Evolutionary conservation across 2,797 vertebrate species (phyloP).

Genomic region (Sebastes nivosus): DNA sequence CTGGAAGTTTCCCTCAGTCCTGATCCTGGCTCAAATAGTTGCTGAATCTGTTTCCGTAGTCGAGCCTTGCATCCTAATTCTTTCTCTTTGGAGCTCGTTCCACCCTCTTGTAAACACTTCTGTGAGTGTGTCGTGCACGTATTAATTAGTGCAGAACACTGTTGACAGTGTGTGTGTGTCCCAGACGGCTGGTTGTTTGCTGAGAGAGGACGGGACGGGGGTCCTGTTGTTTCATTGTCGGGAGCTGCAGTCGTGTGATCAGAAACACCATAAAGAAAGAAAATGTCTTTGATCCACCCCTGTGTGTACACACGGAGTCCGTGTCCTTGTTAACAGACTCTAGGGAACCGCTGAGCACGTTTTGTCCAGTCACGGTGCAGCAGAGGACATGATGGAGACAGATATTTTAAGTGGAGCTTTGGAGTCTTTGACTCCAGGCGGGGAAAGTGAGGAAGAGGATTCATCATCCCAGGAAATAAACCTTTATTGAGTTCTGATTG

Average conservation of each 20-base stretch:
- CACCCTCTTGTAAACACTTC: conserved; percentile 3
- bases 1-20: no score
- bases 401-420: neutral
- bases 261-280: neutral
- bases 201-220: neutral
- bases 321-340: neutral
- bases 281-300: conserved; percentile 11
- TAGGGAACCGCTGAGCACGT: neutral
- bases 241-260: neutral
- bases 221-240: neutral
- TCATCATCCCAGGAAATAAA: neutral
- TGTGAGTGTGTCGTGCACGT: neutral
- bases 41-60: neutral
- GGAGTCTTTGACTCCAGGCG: neutral
- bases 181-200: neutral
- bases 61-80: neutral
- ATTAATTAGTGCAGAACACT: conserved; percentile 4
- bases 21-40: neutral
- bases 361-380: neutral
- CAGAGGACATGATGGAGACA: neutral
- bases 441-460: neutral
- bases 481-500: neutral
- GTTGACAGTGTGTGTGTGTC: conserved; percentile 20
- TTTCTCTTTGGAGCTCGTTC: neutral
- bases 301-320: neutral